Evolutionary conservation across 2,113 vertebrate genomes (phyloP), one percentile per base, ranked within the genome.

Genomic region (Stictonetta naevosa): DNA sequence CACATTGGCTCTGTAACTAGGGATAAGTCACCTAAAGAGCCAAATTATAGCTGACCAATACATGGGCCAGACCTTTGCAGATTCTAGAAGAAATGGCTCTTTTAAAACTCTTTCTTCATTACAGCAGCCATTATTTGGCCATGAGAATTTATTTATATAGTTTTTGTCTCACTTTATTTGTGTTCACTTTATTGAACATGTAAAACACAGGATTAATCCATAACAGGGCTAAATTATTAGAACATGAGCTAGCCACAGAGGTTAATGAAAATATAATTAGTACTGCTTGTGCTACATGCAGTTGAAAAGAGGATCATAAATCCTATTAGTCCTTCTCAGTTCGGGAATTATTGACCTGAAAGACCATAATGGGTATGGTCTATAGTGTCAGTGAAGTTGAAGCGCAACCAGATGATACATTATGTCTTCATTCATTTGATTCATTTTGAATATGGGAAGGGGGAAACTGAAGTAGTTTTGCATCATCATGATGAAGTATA

Each of bases 251-350:
- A 96, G 90, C 79, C 91, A 95, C 69, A 93, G 95, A 97, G 94
- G 96, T 98, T 98, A 98, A 98, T 98, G 97, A 97, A 98, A 98
- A 96, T 96, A 96, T 97, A 98, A 98, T 98, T 97, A 98, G 86
- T 90, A 95, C 86, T 96, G 64, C 94, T 95, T 96, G 69, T 97
- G 96, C n/a, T 97, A 96, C 95, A 96, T 93, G 94, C 88, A 95
- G 88, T 90, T 95, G 92, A 97, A 98, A 97, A 96, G 93, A 94
- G 93, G 96, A 58, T 96, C 69, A 66, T 96, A 98, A 98, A 97
- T 98, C 93, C 90, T 96, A 97, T 97, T 97, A 98, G 97, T 97
- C 87, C 88, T 95, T 96, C 93, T 95, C 95, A 96, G 94, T 97
- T 97, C 82, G 1, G 82, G 91, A 98, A 97, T 97, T 98, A 98